Percentiles rank a stretch among this genome's conserved stretches.
phyloP scores from a whole-genome alignment of 2,888 invertebrate genomes.

The Ypsolopha sequella region DNA sequence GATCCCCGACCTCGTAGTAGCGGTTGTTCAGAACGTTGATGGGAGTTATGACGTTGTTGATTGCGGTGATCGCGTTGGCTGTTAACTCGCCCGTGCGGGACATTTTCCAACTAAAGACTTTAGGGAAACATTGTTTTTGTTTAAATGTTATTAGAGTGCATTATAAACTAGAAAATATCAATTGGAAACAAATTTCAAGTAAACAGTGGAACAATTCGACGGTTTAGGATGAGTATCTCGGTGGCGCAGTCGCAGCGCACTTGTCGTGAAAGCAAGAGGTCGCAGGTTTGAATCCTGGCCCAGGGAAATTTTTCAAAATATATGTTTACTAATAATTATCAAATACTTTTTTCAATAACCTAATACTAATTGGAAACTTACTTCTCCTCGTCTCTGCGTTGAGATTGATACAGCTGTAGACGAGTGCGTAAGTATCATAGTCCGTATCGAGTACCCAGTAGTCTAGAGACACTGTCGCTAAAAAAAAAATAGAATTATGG shows the following conservation, averaged over 20 bases:
- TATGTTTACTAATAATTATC: too few species aligned
- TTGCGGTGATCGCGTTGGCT: conserved; percentile 16
- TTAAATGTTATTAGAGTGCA: too few species aligned
- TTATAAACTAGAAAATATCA: too few species aligned
- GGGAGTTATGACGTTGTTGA: conserved; percentile 21
- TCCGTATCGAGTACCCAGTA: conserved; percentile 77
- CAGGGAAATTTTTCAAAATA: too few species aligned
- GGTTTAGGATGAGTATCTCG: too few species aligned
- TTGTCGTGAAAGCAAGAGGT: too few species aligned
- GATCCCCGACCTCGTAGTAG: conserved; percentile 30
- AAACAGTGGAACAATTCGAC: too few species aligned
- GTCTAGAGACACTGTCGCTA: conserved; percentile 23
- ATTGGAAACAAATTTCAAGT: too few species aligned
- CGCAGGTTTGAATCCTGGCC: too few species aligned
- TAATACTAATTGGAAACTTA: conserved; percentile 18
- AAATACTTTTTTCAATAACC: too few species aligned
- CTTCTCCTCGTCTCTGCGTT: conserved; percentile 27
- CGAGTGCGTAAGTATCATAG: conserved; percentile 71
- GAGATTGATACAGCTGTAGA: conserved; percentile 71
- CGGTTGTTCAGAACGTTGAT: conserved; percentile 26
- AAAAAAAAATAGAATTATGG: conserved; percentile 14
- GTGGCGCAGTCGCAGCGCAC: too few species aligned
- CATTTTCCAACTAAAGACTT: conserved; percentile 50
- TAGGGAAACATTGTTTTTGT: too few species aligned
- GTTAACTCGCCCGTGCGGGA: conserved; percentile 30